A percentile compares a stretch with the other conserved stretches of the same genome.
Conservation (phyloP, 2,113 vertebrate genomes). For the Strix aluco region DNA sequence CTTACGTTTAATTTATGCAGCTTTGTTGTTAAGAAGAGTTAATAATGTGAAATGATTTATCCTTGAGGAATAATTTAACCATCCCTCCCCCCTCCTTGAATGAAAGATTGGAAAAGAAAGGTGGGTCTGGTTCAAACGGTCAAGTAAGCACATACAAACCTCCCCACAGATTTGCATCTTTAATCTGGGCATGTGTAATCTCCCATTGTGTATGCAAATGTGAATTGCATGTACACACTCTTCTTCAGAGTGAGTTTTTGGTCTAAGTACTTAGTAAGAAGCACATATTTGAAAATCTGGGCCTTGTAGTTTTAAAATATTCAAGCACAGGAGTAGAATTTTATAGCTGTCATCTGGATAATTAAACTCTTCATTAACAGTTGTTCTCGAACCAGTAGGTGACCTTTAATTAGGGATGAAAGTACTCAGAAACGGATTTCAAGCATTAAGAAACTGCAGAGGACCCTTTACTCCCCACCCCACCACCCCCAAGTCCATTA, state of each 20-base stretch:
- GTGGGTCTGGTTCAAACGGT: slow-evolving; percentile 1
- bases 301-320: slow-evolving; percentile 16
- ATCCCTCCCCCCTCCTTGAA: background rate
- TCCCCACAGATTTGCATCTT: slow-evolving; percentile 13
- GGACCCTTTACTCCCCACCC: background rate
- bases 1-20: slow-evolving; percentile 52
- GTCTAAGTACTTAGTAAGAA: background rate
- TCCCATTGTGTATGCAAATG: slow-evolving; percentile 10
- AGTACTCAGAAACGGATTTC: slow-evolving; percentile 32
- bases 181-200: background rate
- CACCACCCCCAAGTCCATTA: background rate
- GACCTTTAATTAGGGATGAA: slow-evolving; percentile 59
- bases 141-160: background rate
- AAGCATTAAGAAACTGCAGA: slow-evolving; percentile 6
- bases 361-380: slow-evolving; percentile 61
- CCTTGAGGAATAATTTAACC: slow-evolving; percentile 33
- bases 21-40: slow-evolving; percentile 51
- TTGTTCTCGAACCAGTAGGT: slow-evolving; percentile 27
- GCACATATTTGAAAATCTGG: slow-evolving; percentile 12
- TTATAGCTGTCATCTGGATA: slow-evolving; percentile 55
- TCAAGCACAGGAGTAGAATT: slow-evolving; percentile 12
- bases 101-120: slow-evolving; percentile 3
- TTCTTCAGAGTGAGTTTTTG: background rate
- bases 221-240: background rate
- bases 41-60: slow-evolving; percentile 28